These are phyloP conservation scores for Protobothrops flavoviridis DNA, from an alignment of 2,113 vertebrate species.

Conservation along the genomic window DNA sequence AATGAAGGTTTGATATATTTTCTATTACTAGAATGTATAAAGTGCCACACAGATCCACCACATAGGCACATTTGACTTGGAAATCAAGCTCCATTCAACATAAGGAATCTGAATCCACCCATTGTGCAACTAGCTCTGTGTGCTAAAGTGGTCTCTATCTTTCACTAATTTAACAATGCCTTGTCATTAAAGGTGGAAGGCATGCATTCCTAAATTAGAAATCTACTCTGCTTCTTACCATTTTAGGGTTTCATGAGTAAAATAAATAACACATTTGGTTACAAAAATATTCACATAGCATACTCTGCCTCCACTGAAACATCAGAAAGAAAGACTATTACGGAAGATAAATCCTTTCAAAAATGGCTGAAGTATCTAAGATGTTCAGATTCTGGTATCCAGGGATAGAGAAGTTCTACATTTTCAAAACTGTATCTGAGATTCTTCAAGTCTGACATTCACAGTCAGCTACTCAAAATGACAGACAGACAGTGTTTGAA, in stretches of 20 bases:
- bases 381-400: neutral
- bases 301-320: neutral
- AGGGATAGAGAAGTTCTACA: neutral
- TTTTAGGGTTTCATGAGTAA: neutral
- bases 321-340: neutral
- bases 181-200: neutral
- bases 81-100: neutral
- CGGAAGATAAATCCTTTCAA: neutral
- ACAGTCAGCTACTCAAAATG: neutral
- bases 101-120: neutral
- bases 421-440: neutral
- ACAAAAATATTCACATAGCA: neutral
- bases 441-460: neutral
- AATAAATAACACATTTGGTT: neutral
- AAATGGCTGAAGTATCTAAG: neutral
- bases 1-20: constrained; percentile 10
- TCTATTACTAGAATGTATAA: neutral
- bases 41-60: neutral
- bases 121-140: neutral
- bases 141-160: neutral
- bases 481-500: neutral
- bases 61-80: neutral
- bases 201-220: neutral
- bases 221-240: neutral
- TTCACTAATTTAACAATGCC: neutral